Conservation (phyloP, 2,888 invertebrate genomes). For the Caenorhabditis doughertyi region DNA sequence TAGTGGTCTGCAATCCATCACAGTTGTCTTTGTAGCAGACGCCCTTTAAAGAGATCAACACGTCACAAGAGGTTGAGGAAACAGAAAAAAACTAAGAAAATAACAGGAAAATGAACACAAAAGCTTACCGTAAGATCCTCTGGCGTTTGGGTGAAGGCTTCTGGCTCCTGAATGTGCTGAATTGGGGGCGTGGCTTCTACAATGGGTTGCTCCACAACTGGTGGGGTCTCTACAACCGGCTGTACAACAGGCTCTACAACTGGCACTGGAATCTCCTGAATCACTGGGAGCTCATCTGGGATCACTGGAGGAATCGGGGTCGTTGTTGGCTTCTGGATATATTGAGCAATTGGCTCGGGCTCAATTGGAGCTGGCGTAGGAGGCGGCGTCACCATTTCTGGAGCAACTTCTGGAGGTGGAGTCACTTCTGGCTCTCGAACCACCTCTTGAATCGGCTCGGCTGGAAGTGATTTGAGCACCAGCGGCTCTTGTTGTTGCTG, state of each 20-base stretch:
- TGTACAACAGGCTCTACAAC: background rate
- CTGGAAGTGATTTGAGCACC: background rate
- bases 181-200: too few species aligned
- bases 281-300: background rate
- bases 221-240: background rate
- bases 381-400: background rate
- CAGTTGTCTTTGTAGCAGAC: slow-evolving; percentile 66
- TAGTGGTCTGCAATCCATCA: slow-evolving; percentile 61
- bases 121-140: background rate
- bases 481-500: background rate
- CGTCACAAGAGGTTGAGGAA: slow-evolving; percentile 17
- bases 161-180: background rate
- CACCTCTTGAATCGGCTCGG: background rate
- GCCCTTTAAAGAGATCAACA: slow-evolving; percentile 41
- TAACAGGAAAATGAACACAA: background rate
- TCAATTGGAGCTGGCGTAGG: slow-evolving; percentile 6
- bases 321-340: slow-evolving; percentile 28
- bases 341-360: slow-evolving; percentile 8
- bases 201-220: too few species aligned
- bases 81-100: background rate
- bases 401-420: slow-evolving; percentile 7
- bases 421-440: background rate
- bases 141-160: background rate
- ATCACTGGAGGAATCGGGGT: slow-evolving; percentile 18
- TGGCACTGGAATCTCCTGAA: slow-evolving; percentile 3